phyloP scores from a whole-genome alignment of 2,888 invertebrate genomes.

The Ophion ellenae region DNA sequence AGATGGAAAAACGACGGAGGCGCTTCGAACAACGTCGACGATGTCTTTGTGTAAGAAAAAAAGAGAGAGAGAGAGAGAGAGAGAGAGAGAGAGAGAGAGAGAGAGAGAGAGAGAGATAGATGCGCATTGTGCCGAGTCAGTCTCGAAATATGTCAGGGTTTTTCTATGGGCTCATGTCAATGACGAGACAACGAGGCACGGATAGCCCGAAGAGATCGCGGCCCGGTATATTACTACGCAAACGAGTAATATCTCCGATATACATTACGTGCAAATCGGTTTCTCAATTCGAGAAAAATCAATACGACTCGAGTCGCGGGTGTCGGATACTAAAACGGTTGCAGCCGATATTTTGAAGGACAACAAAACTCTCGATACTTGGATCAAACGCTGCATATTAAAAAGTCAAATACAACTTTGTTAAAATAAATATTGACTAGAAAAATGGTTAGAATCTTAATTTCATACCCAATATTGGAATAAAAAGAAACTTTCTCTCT shows the following conservation, averaged over 20 bases:
- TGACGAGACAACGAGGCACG: constrained; percentile 14
- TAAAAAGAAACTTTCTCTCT: no score
- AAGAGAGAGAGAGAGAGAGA: background rate
- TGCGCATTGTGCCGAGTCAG: constrained; percentile 45
- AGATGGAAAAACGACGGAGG: constrained; percentile 26
- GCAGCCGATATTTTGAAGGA: no score
- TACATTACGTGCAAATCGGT: background rate
- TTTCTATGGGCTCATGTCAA: constrained; percentile 46
- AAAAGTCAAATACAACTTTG: no score
- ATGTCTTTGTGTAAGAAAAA: constrained; percentile 7
- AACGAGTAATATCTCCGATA: background rate
- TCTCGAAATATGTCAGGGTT: constrained; percentile 64
- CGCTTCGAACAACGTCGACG: constrained; percentile 8
- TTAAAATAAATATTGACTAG: no score
- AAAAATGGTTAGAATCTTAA: no score
- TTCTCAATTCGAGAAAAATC: background rate
- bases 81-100: background rate
- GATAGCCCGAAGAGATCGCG: constrained; percentile 32
- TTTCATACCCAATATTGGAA: no score
- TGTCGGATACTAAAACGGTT: no score
- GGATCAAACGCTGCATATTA: no score
- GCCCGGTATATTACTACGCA: background rate
- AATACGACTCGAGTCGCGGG: background rate
- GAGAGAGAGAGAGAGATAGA: background rate
- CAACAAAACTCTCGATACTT: no score